These are phyloP conservation scores for Metalampra italica DNA, from an alignment of 2,888 invertebrate species.

Conservation along the genomic window DNA sequence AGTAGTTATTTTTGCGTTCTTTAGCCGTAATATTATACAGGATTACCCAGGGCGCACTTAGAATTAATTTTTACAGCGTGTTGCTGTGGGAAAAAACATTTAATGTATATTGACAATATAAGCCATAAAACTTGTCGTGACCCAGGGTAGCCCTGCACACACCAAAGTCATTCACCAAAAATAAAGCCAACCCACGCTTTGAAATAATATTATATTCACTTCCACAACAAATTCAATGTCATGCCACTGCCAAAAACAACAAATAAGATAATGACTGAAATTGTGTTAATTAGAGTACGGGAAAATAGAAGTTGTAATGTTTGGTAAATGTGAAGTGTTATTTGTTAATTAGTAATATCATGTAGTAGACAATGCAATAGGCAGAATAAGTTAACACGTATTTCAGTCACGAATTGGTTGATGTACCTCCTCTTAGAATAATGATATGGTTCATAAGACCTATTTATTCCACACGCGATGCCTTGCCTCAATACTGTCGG, in stretches of 20 bases:
- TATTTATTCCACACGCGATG: background rate
- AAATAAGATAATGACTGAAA: slow-evolving; percentile 35
- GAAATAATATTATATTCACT: slow-evolving; percentile 3
- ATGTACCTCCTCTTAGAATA: slow-evolving; percentile 35
- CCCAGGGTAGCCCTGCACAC: no score
- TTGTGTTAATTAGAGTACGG: slow-evolving; percentile 27
- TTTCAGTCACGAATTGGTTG: slow-evolving; percentile 33
- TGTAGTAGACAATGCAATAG: no score
- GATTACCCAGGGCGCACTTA: background rate
- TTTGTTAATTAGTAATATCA: background rate
- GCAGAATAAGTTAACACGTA: slow-evolving; percentile 25
- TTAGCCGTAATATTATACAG: background rate
- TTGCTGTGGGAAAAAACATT: no score
- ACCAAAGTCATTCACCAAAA: background rate
- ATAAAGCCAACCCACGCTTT: slow-evolving; percentile 2
- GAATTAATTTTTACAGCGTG: background rate
- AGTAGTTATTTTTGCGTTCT: background rate
- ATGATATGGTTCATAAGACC: slow-evolving; percentile 2
- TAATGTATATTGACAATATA: no score
- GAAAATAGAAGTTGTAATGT: slow-evolving; percentile 7
- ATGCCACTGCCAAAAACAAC: slow-evolving; percentile 10
- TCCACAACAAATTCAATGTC: slow-evolving; percentile 6
- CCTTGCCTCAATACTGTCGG: no score
- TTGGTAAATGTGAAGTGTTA: slow-evolving; percentile 3
- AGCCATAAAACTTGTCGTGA: no score